These are phyloP conservation scores for human (Homo sapiens) DNA, from an alignment of 2,113 vertebrate genomes.

Conservation along the genomic window GRCh38 chrX:26854001-26854500, in stretches of 20 bases:
- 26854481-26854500: slow-evolving; percentile 11
- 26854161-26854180: background rate
- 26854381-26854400: background rate
- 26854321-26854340: background rate
- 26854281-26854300: background rate
- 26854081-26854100: background rate
- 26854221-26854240: background rate
- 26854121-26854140: background rate
- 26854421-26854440: background rate
- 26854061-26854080: background rate
- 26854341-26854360: background rate
- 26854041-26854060: background rate
- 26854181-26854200: background rate
- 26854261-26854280: background rate
- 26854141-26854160: background rate
- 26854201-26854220: background rate
- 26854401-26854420: background rate
- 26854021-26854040: background rate
- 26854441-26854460: background rate
- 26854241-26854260: background rate
- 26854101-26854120: background rate
- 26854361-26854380: background rate
- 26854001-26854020: background rate
- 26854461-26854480: slow-evolving; percentile 21
- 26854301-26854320: background rate